Evolutionary conservation across 2,797 vertebrate species (phyloP), one percentile per base, ranked within the genome.

Genomic region (Phrynocephalus vlangalii): DNA sequence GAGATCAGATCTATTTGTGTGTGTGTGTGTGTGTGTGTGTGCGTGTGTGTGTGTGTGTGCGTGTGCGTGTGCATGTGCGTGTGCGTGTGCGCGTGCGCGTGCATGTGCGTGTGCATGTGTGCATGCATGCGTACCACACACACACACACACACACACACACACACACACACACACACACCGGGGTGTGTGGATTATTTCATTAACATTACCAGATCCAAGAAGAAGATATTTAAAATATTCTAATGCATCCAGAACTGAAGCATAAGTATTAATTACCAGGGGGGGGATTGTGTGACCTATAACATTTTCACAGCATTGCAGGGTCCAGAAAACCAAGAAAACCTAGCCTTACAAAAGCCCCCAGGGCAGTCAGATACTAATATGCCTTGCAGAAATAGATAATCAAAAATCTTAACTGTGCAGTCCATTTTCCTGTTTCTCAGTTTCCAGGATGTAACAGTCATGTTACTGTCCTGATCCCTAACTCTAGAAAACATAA

Each of bases 1-100:
- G 30, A 91, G 90, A 87, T 88, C 87, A 89, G 11, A 75, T 88
- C 85, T 89, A 79, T 91, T n/a, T n/a, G n/a, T n/a, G n/a, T n/a
- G n/a, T n/a, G n/a, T n/a, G n/a, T n/a, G n/a, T n/a, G n/a, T n/a
- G n/a, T 44, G 38, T 5, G 38, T 44, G 4, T 0, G 38, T 4
- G 38, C 3, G 38, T 4, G 38, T 0, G 38, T 4, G 38, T 1
- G 38, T 38, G 38, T 38, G 38, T 2, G 38, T 38, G 38, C 0
- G 38, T 3, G 38, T 3, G 38, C 3, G 38, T 38, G 38, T 38
- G 38, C 3, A 2, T 38, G 38, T 38, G 38, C 3, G 38, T 3
- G 38, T 38, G 38, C n/a, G n/a, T n/a, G n/a, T n/a, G n/a, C n/a
- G n/a, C n/a, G n/a, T n/a, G n/a, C n/a, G n/a, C n/a, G n/a, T n/a